Evolutionary conservation across 2,113 vertebrate genomes (phyloP), one percentile per base, ranked within the genome.

Genomic region (Limnothrissa miodon): DNA sequence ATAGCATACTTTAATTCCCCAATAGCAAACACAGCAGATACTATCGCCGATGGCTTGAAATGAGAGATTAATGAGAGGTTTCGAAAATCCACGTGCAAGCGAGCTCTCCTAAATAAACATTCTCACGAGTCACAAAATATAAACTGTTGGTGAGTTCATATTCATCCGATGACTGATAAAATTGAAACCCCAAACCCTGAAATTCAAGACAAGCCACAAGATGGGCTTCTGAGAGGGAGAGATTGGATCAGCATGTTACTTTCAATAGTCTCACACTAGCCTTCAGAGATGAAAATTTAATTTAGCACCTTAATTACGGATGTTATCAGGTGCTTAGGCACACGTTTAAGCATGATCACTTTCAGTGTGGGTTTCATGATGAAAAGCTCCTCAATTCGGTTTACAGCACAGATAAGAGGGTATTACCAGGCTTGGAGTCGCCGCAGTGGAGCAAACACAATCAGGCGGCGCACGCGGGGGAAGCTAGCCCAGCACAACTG

Each of bases 221-320:
- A 90, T 83, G 86, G 62, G 91, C 90, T 90, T 86, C 82, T 83
- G 87, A 89, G 81, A 93, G 81, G 79, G 66, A 82, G 83, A 90
- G 92, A 93, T 93, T 91, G 91, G 88, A 93, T 92, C 91, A 79
- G 66, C 51, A 85, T 48, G 89, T 84, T 91, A 92, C 92, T 92
- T 92, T 93, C 91, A 90, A 87, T 92, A 92, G 92, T 92, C 89
- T 90, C 90, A 83, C 81, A 89, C 89, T 91, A 88, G 90, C 91
- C 93, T 88, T 79, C 88, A 92, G 90, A 92, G 90, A 92, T 89
- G 90, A 91, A 92, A 89, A 93, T 93, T 93, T 91, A 93, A 94
- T 94, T 94, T 93, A 89, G 86, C 90, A 89, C 90, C 90, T 91
- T 93, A 94, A 94, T 94, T 94, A 90, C 89, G 87, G 94, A 93